phyloP scores from a whole-genome alignment of 2,888 invertebrate species.

The Entomobrya multifasciata region DNA sequence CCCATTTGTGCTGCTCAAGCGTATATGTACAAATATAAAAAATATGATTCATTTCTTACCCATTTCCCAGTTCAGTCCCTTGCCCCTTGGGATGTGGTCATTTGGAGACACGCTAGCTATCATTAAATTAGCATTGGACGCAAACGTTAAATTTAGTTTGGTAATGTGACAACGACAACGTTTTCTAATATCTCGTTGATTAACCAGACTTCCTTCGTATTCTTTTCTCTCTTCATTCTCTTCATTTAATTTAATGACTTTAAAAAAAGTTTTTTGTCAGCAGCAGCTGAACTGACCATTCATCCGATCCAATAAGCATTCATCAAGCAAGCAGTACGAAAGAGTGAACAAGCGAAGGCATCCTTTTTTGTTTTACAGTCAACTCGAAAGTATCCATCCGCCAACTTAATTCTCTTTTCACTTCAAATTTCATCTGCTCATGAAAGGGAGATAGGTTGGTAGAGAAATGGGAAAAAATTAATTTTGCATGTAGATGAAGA shows the following conservation, averaged over 20 bases:
- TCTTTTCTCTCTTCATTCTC: neutral
- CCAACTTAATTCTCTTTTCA: slow-evolving; percentile 31
- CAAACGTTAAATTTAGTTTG: neutral
- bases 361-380: slow-evolving; percentile 53
- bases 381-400: no score
- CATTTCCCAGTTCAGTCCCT: no score
- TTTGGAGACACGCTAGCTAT: no score
- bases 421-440: neutral
- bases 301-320: slow-evolving; percentile 53
- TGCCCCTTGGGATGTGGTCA: no score
- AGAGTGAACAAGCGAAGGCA: slow-evolving; percentile 5
- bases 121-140: no score
- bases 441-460: neutral
- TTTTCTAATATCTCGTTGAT: no score
- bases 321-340: slow-evolving; percentile 35
- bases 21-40: neutral
- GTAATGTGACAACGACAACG: no score
- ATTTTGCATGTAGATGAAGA: slow-evolving; percentile 45
- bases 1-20: neutral
- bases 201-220: slow-evolving; percentile 34
- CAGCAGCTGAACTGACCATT: no score
- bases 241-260: slow-evolving; percentile 33
- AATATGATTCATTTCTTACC: no score
- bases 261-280: slow-evolving; percentile 39
- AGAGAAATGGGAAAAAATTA: neutral